A percentile compares a stretch with the other conserved stretches of the same genome.
Evolutionary conservation across 1,140 invertebrate species (phyloP).

Genomic region (Tetragnatha versicolor): DNA sequence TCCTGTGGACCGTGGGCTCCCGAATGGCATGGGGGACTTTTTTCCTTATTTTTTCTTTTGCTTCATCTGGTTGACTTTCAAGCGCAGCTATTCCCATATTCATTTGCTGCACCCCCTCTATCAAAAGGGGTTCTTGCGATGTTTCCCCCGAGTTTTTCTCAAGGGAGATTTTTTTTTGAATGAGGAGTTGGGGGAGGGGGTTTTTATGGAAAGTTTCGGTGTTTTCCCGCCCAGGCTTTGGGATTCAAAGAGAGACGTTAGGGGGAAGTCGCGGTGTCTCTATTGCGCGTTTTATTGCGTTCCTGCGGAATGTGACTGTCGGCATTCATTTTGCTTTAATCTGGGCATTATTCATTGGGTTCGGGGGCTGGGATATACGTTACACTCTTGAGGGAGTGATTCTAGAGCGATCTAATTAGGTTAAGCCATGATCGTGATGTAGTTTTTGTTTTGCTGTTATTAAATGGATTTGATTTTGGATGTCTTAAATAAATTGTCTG

Average conservation of each 20-base stretch:
- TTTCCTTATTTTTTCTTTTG: neutral
- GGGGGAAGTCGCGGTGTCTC: neutral
- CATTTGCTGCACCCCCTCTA: neutral
- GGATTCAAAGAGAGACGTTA: neutral
- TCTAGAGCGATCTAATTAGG: too few species aligned
- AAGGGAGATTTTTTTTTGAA: slow-evolving; percentile 8
- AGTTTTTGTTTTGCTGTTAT: too few species aligned
- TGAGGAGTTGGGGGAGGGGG: neutral
- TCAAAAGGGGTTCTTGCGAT: slow-evolving; percentile 18
- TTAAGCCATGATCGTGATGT: too few species aligned
- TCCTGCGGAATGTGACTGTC: slow-evolving; percentile 1
- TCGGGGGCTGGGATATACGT: too few species aligned
- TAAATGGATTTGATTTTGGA: too few species aligned
- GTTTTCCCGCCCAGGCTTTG: slow-evolving; percentile 15
- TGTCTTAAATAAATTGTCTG: too few species aligned
- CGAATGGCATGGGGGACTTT: neutral
- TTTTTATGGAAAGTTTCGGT: slow-evolving; percentile 27
- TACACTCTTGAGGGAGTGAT: too few species aligned
- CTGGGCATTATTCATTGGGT: too few species aligned
- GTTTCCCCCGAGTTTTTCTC: slow-evolving; percentile 32
- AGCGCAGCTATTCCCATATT: neutral
- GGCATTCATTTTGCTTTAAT: neutral
- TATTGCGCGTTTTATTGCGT: slow-evolving; percentile 10
- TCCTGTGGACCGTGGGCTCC: neutral
- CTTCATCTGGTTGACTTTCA: neutral